phyloP scores from a whole-genome alignment of 2,888 invertebrate species.

The Eledone cirrhosa region DNA sequence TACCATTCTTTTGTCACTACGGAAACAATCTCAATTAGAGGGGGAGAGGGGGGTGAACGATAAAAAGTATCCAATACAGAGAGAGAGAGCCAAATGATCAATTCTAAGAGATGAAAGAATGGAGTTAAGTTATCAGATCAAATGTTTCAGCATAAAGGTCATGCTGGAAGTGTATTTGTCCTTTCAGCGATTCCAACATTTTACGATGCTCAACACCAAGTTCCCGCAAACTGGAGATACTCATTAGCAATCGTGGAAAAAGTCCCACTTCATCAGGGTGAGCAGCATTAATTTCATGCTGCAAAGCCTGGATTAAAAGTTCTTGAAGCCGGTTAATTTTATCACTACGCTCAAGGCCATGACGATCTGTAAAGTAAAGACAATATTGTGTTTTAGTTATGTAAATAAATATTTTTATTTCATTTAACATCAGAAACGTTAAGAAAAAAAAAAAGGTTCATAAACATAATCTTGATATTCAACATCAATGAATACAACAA shows the following conservation, averaged over 20 bases:
- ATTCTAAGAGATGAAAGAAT: background rate
- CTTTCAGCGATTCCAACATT: conserved; percentile 61
- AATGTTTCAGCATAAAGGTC: conserved; percentile 64
- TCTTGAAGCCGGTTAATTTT: conserved; percentile 63
- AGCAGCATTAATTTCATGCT: conserved; percentile 56
- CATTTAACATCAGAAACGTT: too few species aligned
- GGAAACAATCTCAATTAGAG: too few species aligned
- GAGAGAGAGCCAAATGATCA: too few species aligned
- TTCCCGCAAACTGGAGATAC: conserved; percentile 64
- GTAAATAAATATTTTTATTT: too few species aligned
- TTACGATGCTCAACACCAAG: conserved; percentile 64
- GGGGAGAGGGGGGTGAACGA: too few species aligned
- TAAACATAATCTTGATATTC: too few species aligned
- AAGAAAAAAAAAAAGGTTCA: too few species aligned
- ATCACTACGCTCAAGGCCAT: conserved; percentile 61
- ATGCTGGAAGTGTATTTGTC: conserved; percentile 61
- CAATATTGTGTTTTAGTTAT: too few species aligned
- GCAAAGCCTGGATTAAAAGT: conserved; percentile 61
- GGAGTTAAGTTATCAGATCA: conserved; percentile 54
- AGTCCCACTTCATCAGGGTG: conserved; percentile 61
- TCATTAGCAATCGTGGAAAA: conserved; percentile 65
- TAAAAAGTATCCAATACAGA: too few species aligned
- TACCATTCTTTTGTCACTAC: too few species aligned
- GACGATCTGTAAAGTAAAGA: conserved; percentile 55
- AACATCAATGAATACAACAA: too few species aligned